Conservation (phyloP, 2,113 vertebrate species). For the Zosterops lateralis region DNA sequence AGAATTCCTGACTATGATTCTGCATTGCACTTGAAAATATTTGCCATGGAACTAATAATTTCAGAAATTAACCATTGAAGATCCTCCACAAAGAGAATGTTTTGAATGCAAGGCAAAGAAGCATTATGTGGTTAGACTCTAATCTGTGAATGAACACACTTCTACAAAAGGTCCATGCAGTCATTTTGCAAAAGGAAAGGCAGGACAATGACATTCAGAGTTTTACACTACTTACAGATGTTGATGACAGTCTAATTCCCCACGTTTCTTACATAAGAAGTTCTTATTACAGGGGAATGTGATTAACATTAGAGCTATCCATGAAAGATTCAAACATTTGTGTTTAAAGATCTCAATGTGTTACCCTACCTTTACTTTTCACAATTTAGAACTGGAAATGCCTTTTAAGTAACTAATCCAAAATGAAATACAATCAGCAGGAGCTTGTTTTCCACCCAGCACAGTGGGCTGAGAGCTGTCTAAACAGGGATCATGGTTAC, state of each 20-base stretch:
- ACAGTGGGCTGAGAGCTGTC: not conserved
- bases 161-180: not conserved
- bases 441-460: not conserved
- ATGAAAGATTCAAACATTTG: not conserved
- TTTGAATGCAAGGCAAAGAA: not conserved
- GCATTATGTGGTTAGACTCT: not conserved
- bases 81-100: not conserved
- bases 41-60: not conserved
- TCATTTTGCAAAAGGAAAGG: not conserved
- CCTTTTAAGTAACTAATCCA: not conserved
- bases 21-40: not conserved
- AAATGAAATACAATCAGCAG: not conserved
- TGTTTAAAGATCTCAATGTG: not conserved
- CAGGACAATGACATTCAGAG: not conserved
- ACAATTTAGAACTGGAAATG: not conserved
- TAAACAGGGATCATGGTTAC: not conserved
- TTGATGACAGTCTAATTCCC: not conserved
- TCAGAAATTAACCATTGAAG: not conserved
- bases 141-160: not conserved
- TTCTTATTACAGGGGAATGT: not conserved
- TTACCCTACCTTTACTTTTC: not conserved
- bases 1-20: not conserved
- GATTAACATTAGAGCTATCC: not conserved
- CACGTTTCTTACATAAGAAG: not conserved
- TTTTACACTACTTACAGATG: not conserved